These are phyloP conservation scores for Lagopus leucura DNA, from an alignment of 2,113 vertebrate genomes.

Conservation along the genomic window DNA sequence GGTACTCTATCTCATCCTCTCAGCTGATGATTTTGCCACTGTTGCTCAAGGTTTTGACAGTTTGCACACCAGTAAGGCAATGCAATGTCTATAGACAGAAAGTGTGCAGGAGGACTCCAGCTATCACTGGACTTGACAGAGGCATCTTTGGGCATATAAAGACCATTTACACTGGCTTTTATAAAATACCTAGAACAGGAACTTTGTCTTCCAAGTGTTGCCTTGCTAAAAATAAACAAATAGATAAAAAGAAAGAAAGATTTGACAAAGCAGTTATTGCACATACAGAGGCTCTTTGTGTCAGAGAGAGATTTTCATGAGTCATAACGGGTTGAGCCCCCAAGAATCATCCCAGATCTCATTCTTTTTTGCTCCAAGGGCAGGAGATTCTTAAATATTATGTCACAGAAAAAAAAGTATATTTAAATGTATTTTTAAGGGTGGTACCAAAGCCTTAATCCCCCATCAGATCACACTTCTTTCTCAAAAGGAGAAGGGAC, in stretches of 20 bases:
- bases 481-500: not conserved
- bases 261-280: not conserved
- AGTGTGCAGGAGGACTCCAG: not conserved
- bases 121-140: not conserved
- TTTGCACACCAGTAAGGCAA: not conserved
- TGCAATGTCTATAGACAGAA: not conserved
- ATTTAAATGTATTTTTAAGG: not conserved
- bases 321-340: not conserved
- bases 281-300: rapidly evolving
- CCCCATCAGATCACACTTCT: not conserved
- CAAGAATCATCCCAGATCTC: not conserved
- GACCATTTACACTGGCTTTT: not conserved
- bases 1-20: not conserved
- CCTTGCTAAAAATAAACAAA: not conserved
- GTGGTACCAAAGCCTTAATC: not conserved
- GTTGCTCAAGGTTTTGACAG: not conserved
- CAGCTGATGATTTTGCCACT: not conserved
- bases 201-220: not conserved
- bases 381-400: not conserved
- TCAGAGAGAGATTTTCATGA: not conserved
- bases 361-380: not conserved
- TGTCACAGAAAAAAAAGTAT: not conserved
- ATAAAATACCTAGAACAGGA: not conserved
- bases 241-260: not conserved
- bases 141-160: not conserved